These are phyloP conservation scores for Hirtodrosophila trivittata DNA, from an alignment of 2,888 invertebrate species.

Conservation along the genomic window DNA sequence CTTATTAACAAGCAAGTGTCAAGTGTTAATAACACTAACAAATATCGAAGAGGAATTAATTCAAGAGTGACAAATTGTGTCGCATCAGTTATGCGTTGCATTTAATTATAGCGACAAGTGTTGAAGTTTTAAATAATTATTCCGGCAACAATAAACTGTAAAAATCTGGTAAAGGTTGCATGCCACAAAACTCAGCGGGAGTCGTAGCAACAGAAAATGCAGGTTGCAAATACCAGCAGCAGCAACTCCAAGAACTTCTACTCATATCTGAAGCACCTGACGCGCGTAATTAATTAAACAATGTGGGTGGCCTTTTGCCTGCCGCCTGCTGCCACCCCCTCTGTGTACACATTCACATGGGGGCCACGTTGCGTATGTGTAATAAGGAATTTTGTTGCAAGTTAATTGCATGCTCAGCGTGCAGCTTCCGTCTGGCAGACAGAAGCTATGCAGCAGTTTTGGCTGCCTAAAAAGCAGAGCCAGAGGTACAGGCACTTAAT, in stretches of 20 bases:
- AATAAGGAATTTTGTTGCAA: conserved; percentile 27
- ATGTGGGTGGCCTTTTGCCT: conserved; percentile 36
- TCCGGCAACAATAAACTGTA: conserved; percentile 27
- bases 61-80: no score
- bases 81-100: conserved; percentile 19
- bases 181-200: neutral
- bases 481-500: neutral
- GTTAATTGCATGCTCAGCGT: conserved; percentile 36
- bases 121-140: conserved; percentile 40
- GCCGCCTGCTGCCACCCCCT: conserved; percentile 2
- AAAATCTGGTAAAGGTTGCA: conserved; percentile 5
- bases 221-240: neutral
- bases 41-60: conserved; percentile 14
- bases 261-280: conserved; percentile 35
- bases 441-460: conserved; percentile 32
- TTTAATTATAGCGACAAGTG: conserved; percentile 45
- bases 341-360: conserved; percentile 2
- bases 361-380: conserved; percentile 37
- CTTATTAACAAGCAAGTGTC: conserved; percentile 14
- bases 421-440: neutral
- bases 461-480: neutral
- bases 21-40: conserved; percentile 19
- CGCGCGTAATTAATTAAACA: conserved; percentile 64
- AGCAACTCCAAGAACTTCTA: neutral
- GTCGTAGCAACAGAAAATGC: conserved; percentile 15